Base-by-base conservation (phyloP, 2,797 vertebrate genomes). In the Mormyrops attenuatus region DNA sequence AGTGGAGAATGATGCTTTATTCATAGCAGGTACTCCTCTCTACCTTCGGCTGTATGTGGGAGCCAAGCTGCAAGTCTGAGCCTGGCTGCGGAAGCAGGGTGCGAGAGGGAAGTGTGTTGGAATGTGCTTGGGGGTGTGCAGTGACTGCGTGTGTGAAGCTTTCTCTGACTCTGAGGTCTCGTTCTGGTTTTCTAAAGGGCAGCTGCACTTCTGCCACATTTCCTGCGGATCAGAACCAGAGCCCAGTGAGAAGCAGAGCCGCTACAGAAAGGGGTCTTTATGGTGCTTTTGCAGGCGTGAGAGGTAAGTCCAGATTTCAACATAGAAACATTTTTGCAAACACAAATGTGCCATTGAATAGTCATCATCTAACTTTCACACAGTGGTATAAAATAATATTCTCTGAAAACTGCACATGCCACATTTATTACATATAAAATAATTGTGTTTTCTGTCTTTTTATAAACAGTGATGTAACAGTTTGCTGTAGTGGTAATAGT, bases 61-160 rank as follows among this genome's bases (percentile, higher is more conserved):
- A 87, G n/a, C 90, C 44, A 73, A 90, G 57, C 89, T 92, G 90
- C 93, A 92, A 91, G 93, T 93, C 89, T 91, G 60, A 93, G 92
- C 92, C 91, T 93, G 92, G 92, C 93, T 90, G 91, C 73, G 90
- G 92, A 88, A 91, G 91, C 47, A 85, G 92, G 89, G 89, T 92
- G 91, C 90, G 77, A 89, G 88, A 85, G 89, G 92, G 91, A 92
- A 91, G 89, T 91, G 91, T 89, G 53, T 88, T 90, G 93, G 93
- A 94, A 93, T 94, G 92, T 92, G 92, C 93, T 92, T 47, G 89
- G 89, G 91, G 93, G 89, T 89, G 47, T 63, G 52, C 47, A 87
- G 89, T 88, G 80, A 22, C 73, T 6, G 86, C 82, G n/a, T 88
- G 86, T 82, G 89, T 89, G 90, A 73, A 92, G 93, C 15, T 63